phyloP scores from a whole-genome alignment of 2,888 invertebrate species.

The Diarsia rubi region DNA sequence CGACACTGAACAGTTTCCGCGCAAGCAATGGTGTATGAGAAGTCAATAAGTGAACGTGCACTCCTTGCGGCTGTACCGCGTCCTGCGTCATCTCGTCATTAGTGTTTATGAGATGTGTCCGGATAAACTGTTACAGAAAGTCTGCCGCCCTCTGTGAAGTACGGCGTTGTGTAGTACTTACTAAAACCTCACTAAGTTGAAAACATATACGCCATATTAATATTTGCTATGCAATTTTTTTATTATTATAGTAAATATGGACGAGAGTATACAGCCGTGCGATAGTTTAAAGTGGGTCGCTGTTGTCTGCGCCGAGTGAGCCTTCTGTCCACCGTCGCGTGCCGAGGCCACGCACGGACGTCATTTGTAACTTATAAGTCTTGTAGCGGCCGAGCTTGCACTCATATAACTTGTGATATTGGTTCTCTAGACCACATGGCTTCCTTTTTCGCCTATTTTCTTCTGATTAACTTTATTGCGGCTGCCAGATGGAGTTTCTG shows the following conservation, averaged over 20 bases:
- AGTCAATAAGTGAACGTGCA: background rate
- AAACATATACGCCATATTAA: background rate
- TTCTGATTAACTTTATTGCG: constrained; percentile 49
- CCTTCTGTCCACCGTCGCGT: background rate
- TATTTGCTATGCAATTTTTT: background rate
- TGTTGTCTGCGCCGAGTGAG: background rate
- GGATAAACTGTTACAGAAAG: background rate
- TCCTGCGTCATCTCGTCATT: background rate
- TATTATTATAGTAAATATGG: background rate
- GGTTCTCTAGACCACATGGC: constrained; percentile 38
- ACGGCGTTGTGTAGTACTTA: background rate
- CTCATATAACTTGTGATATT: constrained; percentile 53
- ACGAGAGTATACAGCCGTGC: background rate
- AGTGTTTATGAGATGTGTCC: background rate
- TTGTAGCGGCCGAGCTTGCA: constrained; percentile 23
- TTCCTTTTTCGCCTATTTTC: constrained; percentile 26
- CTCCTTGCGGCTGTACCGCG: background rate
- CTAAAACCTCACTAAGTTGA: background rate
- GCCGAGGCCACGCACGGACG: background rate
- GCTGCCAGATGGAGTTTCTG: constrained; percentile 36
- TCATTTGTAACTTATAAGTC: constrained; percentile 21
- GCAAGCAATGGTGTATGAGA: background rate
- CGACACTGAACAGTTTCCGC: background rate
- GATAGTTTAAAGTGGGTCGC: background rate
- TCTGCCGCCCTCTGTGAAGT: background rate